phyloP scores from a whole-genome alignment of 2,113 vertebrate genomes.

The Lonchura striata region DNA sequence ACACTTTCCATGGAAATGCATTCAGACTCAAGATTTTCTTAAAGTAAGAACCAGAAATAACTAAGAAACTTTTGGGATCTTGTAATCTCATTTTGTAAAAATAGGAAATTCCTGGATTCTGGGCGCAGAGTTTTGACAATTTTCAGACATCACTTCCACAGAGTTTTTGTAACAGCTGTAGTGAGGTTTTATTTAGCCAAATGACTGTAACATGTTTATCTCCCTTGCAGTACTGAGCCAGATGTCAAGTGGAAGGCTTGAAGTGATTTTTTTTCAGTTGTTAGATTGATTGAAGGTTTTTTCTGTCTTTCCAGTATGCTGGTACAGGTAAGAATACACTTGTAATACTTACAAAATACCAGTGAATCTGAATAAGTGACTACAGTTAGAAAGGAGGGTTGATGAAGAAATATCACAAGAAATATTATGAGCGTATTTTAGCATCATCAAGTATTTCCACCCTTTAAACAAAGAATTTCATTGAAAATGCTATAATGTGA shows the following conservation, averaged over 20 bases:
- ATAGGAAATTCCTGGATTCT: not conserved
- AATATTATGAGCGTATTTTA: not conserved
- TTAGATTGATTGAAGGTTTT: not conserved
- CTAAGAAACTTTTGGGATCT: not conserved
- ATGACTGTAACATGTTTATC: not conserved
- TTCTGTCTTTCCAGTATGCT: not conserved
- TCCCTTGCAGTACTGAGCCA: not conserved
- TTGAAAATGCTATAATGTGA: not conserved
- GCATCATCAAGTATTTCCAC: not conserved
- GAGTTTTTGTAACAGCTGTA: slow-evolving; percentile 11
- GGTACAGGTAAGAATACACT: not conserved
- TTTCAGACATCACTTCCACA: not conserved
- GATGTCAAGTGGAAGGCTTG: not conserved
- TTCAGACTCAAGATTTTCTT: not conserved
- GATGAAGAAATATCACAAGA: not conserved
- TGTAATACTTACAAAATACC: not conserved
- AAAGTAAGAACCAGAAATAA: not conserved
- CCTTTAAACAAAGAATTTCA: not conserved
- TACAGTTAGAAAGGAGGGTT: not conserved
- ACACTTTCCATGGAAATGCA: not conserved
- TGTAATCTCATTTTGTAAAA: not conserved
- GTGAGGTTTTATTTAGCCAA: slow-evolving; percentile 15
- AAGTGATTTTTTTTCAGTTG: not conserved
- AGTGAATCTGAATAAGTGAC: not conserved
- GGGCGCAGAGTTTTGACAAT: not conserved